A percentile compares a stretch with the other conserved stretches of the same genome.
Evolutionary conservation across 2,888 invertebrate species (phyloP).

Genomic region (Melanophora roralis): DNA sequence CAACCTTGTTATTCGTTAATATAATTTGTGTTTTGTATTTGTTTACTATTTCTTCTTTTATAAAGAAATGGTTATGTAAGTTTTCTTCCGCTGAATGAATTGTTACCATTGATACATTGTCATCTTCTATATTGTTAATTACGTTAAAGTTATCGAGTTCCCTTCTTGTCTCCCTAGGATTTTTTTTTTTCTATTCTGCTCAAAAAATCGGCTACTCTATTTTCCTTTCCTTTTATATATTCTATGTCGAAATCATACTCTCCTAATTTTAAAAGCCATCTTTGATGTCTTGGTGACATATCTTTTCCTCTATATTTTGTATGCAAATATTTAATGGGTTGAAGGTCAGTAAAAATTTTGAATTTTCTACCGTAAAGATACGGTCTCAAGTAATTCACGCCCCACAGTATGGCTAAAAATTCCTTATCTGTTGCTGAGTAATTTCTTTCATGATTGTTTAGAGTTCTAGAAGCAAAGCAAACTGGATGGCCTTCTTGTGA

Average conservation of each 20-base stretch:
- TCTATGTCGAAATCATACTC: conserved; percentile 18
- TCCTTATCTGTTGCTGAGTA: conserved; percentile 36
- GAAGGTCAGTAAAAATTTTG: conserved; percentile 32
- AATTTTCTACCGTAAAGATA: conserved; percentile 35
- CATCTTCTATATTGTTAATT: conserved; percentile 16
- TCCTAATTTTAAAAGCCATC: conserved; percentile 21
- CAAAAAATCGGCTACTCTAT: conserved; percentile 23
- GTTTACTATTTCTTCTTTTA: conserved; percentile 50
- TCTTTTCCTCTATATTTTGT: conserved; percentile 48
- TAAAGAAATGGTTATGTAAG: conserved; percentile 22
- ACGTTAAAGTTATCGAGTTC: no score
- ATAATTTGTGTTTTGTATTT: conserved; percentile 46
- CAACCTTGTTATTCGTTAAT: no score
- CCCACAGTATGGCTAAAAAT: conserved; percentile 40
- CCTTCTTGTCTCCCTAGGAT: background rate
- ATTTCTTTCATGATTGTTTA: conserved; percentile 27
- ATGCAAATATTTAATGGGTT: conserved; percentile 45
- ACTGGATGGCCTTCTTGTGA: conserved; percentile 26
- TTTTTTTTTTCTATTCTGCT: conserved; percentile 27
- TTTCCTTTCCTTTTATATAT: conserved; percentile 39
- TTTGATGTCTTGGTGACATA: conserved; percentile 44
- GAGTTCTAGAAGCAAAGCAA: conserved; percentile 33
- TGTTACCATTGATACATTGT: conserved; percentile 33
- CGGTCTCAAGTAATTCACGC: conserved; percentile 39
- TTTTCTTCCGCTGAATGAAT: conserved; percentile 41